Percentiles rank a stretch among this genome's conserved stretches.
phyloP scores from a whole-genome alignment of 2,113 vertebrate species.

The Macrotis lagotis region DNA sequence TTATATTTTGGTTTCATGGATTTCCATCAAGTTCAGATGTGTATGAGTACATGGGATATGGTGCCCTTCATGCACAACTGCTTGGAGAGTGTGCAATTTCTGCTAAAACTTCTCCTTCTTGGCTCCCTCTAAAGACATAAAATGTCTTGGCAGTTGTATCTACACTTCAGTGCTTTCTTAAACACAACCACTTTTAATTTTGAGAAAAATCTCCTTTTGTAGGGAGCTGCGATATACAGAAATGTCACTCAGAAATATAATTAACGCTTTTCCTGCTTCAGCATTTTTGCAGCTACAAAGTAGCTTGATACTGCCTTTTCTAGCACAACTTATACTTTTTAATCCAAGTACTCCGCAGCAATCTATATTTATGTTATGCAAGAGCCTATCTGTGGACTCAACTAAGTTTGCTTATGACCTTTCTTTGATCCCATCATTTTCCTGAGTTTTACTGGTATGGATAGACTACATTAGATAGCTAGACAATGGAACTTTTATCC shows the following conservation, averaged over 20 bases:
- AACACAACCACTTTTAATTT: constrained; percentile 36
- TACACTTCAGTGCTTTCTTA: constrained; percentile 44
- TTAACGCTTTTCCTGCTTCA: constrained; percentile 63
- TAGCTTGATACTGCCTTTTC: constrained; percentile 43
- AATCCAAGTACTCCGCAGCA: constrained; percentile 7
- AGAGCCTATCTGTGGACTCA: constrained; percentile 7
- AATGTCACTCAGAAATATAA: constrained; percentile 60
- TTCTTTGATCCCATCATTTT: constrained; percentile 49
- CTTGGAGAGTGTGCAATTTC: not conserved
- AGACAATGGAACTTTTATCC: not conserved
- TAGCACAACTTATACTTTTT: constrained; percentile 29
- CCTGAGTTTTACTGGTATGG: constrained; percentile 35
- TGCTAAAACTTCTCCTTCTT: constrained; percentile 1
- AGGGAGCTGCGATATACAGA: constrained; percentile 52
- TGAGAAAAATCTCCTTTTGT: constrained; percentile 57
- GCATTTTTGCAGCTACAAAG: constrained; percentile 43
- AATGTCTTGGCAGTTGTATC: constrained; percentile 3
- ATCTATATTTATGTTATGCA: constrained; percentile 43
- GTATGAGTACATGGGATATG: not conserved
- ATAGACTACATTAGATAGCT: constrained; percentile 46
- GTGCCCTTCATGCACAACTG: not conserved
- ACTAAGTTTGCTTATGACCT: constrained; percentile 65
- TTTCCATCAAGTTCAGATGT: constrained; percentile 28
- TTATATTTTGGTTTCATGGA: constrained; percentile 15
- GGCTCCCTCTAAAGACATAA: constrained; percentile 13